Base-by-base conservation (phyloP, 2,797 vertebrate genomes). In the Peromyscus nudipes region DNA sequence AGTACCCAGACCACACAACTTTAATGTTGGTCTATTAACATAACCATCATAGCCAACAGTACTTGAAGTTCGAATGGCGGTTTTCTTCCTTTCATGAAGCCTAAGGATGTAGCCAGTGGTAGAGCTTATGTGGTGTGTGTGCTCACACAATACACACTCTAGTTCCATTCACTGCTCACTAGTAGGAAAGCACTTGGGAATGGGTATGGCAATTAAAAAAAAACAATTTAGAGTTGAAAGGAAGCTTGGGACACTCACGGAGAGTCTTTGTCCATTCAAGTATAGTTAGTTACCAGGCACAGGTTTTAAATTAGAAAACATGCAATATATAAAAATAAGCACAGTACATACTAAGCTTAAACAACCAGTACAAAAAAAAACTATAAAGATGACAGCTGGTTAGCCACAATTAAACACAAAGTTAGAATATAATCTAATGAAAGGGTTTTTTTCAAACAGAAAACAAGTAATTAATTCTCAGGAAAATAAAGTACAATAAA, bases 351-450 rank as follows among this genome's bases (percentile, higher is more conserved):
- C 5, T 57, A 21, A 80, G 25, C 75, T 82, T 83, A 80, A 76
- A 82, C 13, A 76, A 89, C 6, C 23, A 82, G 57, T 52, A 75
- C 77, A 60, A 94, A 60, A 94, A 92, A 14, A 64, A 83, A 94
- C 67, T 49, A 89, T 34, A 89, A 94, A 89, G 46, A 79, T 76
- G 52, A 88, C 1, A 83, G 67, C 49, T 95, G 27, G 43, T 92
- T 73, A 92, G 43, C 43, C 75, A 95, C 4, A 55, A 91, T 73
- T 96, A 95, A 96, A 87, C 43, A 90, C 4, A 92, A 85, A 94
- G 60, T 89, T 83, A 93, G 43, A 93, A 94, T 55, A 43, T 43
- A 97, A 94, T 6, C 65, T 90, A 84, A 86, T 40, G 81, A 94
- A 87, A 85, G 21, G 16, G 29, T 31, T 84, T 84, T 67, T 84